Evolutionary conservation across 2,888 invertebrate genomes (phyloP), one percentile per base, ranked within the genome.

Genomic region (Nephrocerus scutellatus): DNA sequence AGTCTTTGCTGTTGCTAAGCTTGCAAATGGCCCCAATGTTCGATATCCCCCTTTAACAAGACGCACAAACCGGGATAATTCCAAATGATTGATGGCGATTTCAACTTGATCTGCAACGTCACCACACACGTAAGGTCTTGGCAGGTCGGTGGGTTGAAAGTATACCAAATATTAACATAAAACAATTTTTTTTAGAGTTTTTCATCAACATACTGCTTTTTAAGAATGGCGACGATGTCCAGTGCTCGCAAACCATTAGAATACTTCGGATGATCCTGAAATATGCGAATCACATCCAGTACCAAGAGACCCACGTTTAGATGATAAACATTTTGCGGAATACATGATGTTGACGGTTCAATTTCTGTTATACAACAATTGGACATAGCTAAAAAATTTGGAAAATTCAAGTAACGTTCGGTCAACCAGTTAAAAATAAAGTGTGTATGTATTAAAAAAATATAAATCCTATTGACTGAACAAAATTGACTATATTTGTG

Each of bases 11-110:
- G 51, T 47, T 12, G 62, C 57, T 42, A 66, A 36, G 41, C 56
- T 62, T 7, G 67, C 62, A 28, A 63, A 62, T 5, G 68, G 68
- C 1, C 67, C 67, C 36, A 67, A 23, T 2, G 67, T 67, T 41
- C 60, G 62, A 47, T 62, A 67, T 0, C 68, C 65, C 25, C 55
- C 51, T 21, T 43, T 38, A 2, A 58, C 44, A 24, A 39, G 54
- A 13, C 62, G 57, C 33, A 67, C 48, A 35, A 62, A 66, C 3
- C 66, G 66, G 12, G 46, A 49, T 8, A 51, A 39, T 6, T 56
- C 56, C 6, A 67, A 43, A 26, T 56, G 57, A 29, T 56, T 50
- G 4, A 67, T 30, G 0, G 67, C 67, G 12, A 53, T 57, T 34
- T 56, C 60, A 4, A 68, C 59, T 44, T 67, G 67, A 3, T 66